These are phyloP conservation scores for Betta splendens DNA, from an alignment of 2,797 vertebrate species.

Conservation along the genomic window DNA sequence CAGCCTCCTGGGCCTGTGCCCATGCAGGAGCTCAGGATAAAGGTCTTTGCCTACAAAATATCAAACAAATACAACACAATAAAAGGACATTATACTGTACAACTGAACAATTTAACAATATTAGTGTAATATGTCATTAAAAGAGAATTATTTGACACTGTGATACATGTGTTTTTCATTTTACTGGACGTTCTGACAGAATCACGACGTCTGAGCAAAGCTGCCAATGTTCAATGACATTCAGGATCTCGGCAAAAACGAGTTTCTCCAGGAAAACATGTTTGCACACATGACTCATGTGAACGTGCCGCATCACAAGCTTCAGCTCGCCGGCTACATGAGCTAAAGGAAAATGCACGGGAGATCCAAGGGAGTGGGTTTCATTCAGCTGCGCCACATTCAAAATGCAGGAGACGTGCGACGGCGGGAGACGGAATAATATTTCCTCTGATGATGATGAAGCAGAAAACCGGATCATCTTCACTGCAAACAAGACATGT, in stretches of 20 bases:
- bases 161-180: no score
- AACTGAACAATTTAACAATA: no score
- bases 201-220: neutral
- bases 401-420: neutral
- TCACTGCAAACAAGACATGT: neutral
- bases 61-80: no score
- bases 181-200: no score
- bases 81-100: no score
- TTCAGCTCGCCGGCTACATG: constrained; percentile 1
- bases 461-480: neutral
- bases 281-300: neutral
- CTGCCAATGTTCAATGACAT: neutral
- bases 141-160: no score
- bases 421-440: neutral
- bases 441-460: neutral
- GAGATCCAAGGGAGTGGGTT: constrained; percentile 5
- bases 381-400: neutral
- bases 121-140: no score
- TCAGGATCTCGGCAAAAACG: no score
- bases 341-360: constrained; percentile 2
- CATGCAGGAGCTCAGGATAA: no score
- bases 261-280: neutral
- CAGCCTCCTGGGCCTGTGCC: no score
- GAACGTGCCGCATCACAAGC: constrained; percentile 7
- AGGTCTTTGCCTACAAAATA: no score